Base-by-base conservation (phyloP, 1,140 invertebrate genomes). In the Anoplophora glabripennis region DNA sequence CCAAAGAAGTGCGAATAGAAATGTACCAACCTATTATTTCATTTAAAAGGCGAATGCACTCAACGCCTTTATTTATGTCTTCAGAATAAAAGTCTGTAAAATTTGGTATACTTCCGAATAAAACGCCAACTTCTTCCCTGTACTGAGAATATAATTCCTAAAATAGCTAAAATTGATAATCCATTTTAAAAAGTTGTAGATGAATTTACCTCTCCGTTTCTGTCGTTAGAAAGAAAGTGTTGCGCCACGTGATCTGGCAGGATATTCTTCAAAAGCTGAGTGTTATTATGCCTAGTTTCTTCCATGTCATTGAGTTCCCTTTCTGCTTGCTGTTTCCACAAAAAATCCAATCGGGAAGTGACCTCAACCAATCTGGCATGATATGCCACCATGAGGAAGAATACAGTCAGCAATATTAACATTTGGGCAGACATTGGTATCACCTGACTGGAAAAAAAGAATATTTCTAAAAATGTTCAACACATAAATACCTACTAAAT, bases 41-140 rank as follows among this genome's bases (percentile, higher is more conserved):
- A 80, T 99, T 99, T 14, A 99, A 83, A 34, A 99, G 83, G 56
- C 96, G 81, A 72, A 99, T 96, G 78, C 96, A 99, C 73, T 98
- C 97, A 72, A 98, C 88, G 40, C 96, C 97, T 73, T 95, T 93
- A 76, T 94, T 95, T 42, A 96, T 90, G 75, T 96, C 94, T 78
- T 99, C 95, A 1, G 94, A 96, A 81, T 98, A 99, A 76, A 99
- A 99, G 74, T 98, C 94, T 35, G 94, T 95, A 76, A 99, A 99
- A 79, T 99, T 99, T 2, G 96, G 94, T 60, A 99, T 97, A 38
- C 93, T 96, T 7, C 95, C 96, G 76, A 99, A 99, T 85, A 99
- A 90, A 0, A 99, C 95, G 1, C 93, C 95, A 28, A 97, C 94
- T 75, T 92, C 89, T 60, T 92, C 87, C 49, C 95, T 89, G 62